Percentiles rank a stretch among this genome's conserved stretches.
Conservation (phyloP, 2,113 vertebrate genomes). For the Podiceps cristatus region DNA sequence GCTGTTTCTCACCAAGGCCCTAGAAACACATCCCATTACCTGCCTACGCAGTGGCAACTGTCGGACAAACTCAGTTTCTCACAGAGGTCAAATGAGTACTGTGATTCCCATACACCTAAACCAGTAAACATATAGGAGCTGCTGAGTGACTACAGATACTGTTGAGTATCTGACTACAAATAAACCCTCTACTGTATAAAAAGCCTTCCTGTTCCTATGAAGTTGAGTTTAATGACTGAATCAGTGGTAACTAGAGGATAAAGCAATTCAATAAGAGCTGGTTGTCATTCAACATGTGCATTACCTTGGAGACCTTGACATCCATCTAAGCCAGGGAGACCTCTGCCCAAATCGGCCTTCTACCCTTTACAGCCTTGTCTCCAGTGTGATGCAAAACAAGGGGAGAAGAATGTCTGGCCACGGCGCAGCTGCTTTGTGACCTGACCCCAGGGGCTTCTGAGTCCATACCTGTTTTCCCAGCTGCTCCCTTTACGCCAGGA, state of each 20-base stretch:
- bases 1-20: neutral
- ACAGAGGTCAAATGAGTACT: neutral
- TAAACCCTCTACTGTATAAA: neutral
- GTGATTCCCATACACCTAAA: neutral
- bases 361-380: slow-evolving; percentile 73
- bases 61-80: rapidly evolving
- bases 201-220: neutral
- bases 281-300: neutral
- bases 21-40: neutral
- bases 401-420: neutral
- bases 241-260: neutral
- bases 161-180: neutral
- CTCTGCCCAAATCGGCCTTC: slow-evolving; percentile 58
- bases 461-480: slow-evolving; percentile 65
- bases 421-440: neutral
- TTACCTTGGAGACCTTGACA: slow-evolving; percentile 70
- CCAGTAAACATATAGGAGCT: neutral
- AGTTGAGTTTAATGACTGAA: neutral
- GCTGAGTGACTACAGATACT: neutral
- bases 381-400: slow-evolving; percentile 34
- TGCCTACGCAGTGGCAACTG: rapidly evolving
- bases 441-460: neutral
- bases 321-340: slow-evolving; percentile 67
- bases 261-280: neutral
- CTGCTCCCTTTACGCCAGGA: slow-evolving; percentile 73